Conservation (phyloP, 1,140 invertebrate genomes). For the Holotrichia oblita region DNA sequence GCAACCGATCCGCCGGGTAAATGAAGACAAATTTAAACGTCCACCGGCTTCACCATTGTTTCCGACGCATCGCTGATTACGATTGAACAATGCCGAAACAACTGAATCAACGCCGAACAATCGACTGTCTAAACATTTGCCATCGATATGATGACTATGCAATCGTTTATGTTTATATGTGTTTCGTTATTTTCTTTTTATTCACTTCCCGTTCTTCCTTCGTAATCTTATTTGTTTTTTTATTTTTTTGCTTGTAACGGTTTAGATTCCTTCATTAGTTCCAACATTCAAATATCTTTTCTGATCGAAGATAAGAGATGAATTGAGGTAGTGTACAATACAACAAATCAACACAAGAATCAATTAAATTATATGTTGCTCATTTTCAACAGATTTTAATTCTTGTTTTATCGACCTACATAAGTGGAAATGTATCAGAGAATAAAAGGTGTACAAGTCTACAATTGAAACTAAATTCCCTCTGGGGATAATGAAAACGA, state of each 20-base stretch:
- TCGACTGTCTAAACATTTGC: conserved; percentile 43
- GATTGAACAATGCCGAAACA: conserved; percentile 49
- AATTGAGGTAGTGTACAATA: too few relatives aligned
- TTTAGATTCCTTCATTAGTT: conserved; percentile 13
- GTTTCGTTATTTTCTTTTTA: background rate
- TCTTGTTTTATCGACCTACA: too few relatives aligned
- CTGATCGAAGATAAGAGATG: background rate
- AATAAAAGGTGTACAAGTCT: too few relatives aligned
- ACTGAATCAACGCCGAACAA: conserved; percentile 46
- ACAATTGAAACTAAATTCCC: too few relatives aligned
- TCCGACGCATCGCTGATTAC: conserved; percentile 48
- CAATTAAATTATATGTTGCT: too few relatives aligned
- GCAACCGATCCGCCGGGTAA: conserved; percentile 48
- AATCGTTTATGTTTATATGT: conserved; percentile 17
- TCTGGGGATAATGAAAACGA: background rate
- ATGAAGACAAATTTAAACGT: conserved; percentile 55
- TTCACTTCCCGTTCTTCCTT: conserved; percentile 14
- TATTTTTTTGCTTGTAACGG: background rate
- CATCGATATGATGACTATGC: conserved; percentile 43
- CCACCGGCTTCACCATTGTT: conserved; percentile 43
- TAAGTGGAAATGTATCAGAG: too few relatives aligned
- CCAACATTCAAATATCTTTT: background rate
- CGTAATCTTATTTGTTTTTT: background rate
- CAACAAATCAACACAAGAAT: too few relatives aligned
- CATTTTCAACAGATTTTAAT: too few relatives aligned